A percentile compares a stretch with the other conserved stretches of the same genome.
These are phyloP conservation scores for Microtus montanus DNA, from an alignment of 2,113 vertebrate species.

Conservation along the genomic window DNA sequence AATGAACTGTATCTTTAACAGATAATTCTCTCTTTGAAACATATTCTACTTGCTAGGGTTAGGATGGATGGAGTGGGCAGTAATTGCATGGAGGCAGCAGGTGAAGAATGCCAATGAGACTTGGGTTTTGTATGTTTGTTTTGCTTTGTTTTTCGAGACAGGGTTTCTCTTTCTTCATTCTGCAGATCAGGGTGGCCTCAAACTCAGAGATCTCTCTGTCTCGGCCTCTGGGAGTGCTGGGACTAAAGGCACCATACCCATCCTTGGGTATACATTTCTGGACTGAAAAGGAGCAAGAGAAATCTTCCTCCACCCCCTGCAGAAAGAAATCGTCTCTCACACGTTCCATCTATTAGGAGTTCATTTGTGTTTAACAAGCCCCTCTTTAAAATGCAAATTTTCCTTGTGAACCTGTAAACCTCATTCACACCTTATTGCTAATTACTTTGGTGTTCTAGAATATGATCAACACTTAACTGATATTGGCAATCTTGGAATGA, in stretches of 20 bases:
- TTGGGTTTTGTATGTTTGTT: neutral
- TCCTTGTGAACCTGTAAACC: slow-evolving; percentile 71
- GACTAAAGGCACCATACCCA: neutral
- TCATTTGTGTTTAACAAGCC: slow-evolving; percentile 76
- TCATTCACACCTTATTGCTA: slow-evolving; percentile 79
- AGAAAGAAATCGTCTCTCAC: slow-evolving; percentile 49
- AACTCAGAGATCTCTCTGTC: neutral
- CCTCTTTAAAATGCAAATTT: slow-evolving; percentile 79
- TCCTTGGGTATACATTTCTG: neutral
- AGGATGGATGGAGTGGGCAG: neutral
- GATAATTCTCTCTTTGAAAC: slow-evolving; percentile 22
- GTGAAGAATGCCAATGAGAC: neutral
- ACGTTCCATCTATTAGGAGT: slow-evolving; percentile 73
- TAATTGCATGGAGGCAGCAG: neutral
- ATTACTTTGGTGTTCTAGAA: slow-evolving; percentile 74
- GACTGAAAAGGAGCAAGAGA: slow-evolving; percentile 49
- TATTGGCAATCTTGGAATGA: slow-evolving; percentile 72
- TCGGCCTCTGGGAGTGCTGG: neutral
- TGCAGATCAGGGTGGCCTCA: neutral
- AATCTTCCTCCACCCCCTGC: neutral
- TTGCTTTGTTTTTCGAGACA: neutral
- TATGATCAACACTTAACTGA: slow-evolving; percentile 77
- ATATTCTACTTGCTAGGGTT: neutral
- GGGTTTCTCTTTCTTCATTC: neutral
- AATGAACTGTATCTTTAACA: neutral